Percentiles rank a stretch among this genome's conserved stretches.
phyloP scores from a whole-genome alignment of 1,140 invertebrate genomes.

The Aradophagus sp. region DNA sequence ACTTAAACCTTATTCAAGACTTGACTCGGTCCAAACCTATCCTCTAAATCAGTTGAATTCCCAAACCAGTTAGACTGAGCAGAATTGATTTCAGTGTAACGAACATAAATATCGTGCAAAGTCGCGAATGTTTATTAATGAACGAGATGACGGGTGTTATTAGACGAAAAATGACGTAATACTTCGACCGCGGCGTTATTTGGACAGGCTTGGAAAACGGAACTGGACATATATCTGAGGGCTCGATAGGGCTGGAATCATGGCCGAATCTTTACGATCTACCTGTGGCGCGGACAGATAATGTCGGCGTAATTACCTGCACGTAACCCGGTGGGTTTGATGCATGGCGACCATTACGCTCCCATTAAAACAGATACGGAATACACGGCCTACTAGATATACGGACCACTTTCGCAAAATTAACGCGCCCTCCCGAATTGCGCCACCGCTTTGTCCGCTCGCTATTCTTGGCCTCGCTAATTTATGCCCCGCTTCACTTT shows the following conservation, averaged over 20 bases:
- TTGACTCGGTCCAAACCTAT: too few species aligned
- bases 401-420: slow-evolving; percentile 49
- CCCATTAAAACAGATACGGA: slow-evolving; percentile 57
- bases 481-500: too few species aligned
- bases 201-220: slow-evolving; percentile 31
- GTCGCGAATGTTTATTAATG: slow-evolving; percentile 25
- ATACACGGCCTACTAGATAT: slow-evolving; percentile 38
- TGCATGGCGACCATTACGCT: slow-evolving; percentile 62
- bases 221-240: slow-evolving; percentile 47
- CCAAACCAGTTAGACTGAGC: too few species aligned
- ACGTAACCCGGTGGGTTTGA: slow-evolving; percentile 60
- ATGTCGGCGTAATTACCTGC: slow-evolving; percentile 62
- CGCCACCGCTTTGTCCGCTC: too few species aligned
- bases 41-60: too few species aligned
- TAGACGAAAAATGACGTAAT: slow-evolving; percentile 28
- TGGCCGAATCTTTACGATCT: slow-evolving; percentile 58
- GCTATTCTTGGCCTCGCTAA: too few species aligned
- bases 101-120: too few species aligned
- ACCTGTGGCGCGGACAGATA: slow-evolving; percentile 58
- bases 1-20: too few species aligned
- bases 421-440: slow-evolving; percentile 20
- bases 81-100: too few species aligned
- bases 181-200: slow-evolving; percentile 31
- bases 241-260: slow-evolving; percentile 44
- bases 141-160: slow-evolving; percentile 12